phyloP scores from a whole-genome alignment of 2,888 invertebrate species.

The Rhaphigaster nebulosa region DNA sequence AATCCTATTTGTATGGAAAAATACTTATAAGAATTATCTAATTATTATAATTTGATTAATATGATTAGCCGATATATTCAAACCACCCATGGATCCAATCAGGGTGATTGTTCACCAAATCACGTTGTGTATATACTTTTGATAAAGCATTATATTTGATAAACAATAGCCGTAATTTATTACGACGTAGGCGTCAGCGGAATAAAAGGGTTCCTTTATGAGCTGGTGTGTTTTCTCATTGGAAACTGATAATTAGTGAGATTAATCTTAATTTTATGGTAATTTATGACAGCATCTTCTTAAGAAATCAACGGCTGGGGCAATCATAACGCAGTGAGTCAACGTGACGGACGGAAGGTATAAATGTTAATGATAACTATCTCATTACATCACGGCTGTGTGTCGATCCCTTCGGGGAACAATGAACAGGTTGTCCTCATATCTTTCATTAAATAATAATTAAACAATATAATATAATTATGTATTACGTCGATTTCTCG shows the following conservation, averaged over 20 bases:
- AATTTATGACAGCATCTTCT: slow-evolving; percentile 32
- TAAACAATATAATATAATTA: background rate
- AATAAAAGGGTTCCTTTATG: slow-evolving; percentile 32
- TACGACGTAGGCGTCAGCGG: slow-evolving; percentile 8
- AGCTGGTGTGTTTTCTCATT: slow-evolving; percentile 35
- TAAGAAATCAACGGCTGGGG: slow-evolving; percentile 8
- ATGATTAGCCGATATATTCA: background rate
- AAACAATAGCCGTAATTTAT: slow-evolving; percentile 19
- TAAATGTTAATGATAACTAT: slow-evolving; percentile 22
- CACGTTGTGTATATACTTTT: background rate
- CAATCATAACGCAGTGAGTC: slow-evolving; percentile 16
- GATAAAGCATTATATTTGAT: slow-evolving; percentile 15
- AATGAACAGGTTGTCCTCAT: background rate
- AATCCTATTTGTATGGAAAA: no score
- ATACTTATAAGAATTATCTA: no score
- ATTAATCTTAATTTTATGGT: slow-evolving; percentile 32
- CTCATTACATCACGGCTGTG: background rate
- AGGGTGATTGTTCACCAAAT: background rate
- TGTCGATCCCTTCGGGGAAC: background rate
- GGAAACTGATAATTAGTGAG: slow-evolving; percentile 32
- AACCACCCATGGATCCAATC: background rate
- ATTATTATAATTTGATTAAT: no score
- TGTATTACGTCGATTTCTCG: background rate
- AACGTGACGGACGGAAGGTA: slow-evolving; percentile 7
- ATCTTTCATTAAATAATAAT: background rate